phyloP scores from a whole-genome alignment of 2,113 vertebrate genomes.

The Chroicocephalus ridibundus region DNA sequence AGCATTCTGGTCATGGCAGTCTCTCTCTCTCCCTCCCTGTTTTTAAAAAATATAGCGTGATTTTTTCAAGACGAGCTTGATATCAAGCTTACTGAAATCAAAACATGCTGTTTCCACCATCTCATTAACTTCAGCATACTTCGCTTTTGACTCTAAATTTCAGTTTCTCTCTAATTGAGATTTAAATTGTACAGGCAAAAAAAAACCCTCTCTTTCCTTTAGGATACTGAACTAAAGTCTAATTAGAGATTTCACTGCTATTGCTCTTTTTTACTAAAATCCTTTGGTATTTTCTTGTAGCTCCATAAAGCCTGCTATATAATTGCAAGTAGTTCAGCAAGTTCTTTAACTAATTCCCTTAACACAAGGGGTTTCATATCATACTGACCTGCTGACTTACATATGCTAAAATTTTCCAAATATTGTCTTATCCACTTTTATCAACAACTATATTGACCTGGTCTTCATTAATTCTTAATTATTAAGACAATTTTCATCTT shows the following conservation, averaged over 20 bases:
- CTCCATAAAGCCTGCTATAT: neutral
- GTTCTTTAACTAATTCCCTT: neutral
- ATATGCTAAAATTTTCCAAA: neutral
- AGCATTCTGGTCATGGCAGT: rapidly evolving
- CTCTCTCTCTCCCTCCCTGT: neutral
- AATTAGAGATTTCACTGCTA: slow-evolving; percentile 8
- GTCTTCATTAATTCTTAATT: neutral
- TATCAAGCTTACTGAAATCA: neutral
- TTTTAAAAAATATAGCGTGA: neutral
- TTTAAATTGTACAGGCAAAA: neutral
- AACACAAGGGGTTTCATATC: neutral
- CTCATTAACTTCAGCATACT: neutral
- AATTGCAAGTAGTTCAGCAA: neutral
- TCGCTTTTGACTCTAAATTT: neutral
- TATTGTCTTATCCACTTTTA: neutral
- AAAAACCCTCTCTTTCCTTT: neutral
- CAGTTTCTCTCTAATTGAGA: neutral
- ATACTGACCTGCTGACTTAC: neutral
- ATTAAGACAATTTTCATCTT: neutral
- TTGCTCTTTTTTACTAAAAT: neutral
- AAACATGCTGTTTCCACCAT: neutral
- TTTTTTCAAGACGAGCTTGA: neutral
- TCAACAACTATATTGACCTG: neutral
- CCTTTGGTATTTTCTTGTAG: neutral
- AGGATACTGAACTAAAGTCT: neutral